Evolutionary conservation across 2,888 invertebrate genomes (phyloP).

Genomic region (Apoda limacodes): DNA sequence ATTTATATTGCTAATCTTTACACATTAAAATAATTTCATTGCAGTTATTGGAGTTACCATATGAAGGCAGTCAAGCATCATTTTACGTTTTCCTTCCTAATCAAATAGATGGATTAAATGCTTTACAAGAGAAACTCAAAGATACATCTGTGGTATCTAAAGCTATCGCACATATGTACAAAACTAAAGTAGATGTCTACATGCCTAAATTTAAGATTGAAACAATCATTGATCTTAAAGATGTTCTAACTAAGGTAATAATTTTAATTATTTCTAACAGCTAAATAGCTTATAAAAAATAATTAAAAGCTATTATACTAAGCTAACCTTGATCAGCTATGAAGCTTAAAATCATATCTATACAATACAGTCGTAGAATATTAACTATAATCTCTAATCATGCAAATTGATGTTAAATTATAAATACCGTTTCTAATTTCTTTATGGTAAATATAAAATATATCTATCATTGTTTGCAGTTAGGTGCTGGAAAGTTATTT

Average conservation of each 20-base stretch:
- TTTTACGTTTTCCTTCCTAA: slow-evolving; percentile 82
- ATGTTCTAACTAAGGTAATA: slow-evolving; percentile 70
- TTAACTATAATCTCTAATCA: too few species aligned
- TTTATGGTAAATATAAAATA: slow-evolving; percentile 1
- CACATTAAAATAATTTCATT: background rate
- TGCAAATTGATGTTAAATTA: background rate
- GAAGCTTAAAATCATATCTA: too few species aligned
- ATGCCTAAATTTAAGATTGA: slow-evolving; percentile 87
- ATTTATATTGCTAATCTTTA: background rate
- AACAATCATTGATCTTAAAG: slow-evolving; percentile 73
- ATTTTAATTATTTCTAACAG: slow-evolving; percentile 7
- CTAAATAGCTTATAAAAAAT: too few species aligned
- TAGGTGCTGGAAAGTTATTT: slow-evolving; percentile 35
- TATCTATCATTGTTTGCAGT: too few species aligned
- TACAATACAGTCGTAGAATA: too few species aligned
- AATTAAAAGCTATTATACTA: too few species aligned
- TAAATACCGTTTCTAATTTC: background rate
- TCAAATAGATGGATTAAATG: slow-evolving; percentile 71
- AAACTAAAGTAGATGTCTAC: slow-evolving; percentile 68
- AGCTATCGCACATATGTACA: slow-evolving; percentile 44
- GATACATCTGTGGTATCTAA: slow-evolving; percentile 37
- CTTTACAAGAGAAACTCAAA: slow-evolving; percentile 71
- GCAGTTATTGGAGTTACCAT: slow-evolving; percentile 2
- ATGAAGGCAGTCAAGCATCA: slow-evolving; percentile 61
- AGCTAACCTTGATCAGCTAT: too few species aligned